phyloP scores from a whole-genome alignment of 2,888 invertebrate genomes.

The Phymatocera aterrima region DNA sequence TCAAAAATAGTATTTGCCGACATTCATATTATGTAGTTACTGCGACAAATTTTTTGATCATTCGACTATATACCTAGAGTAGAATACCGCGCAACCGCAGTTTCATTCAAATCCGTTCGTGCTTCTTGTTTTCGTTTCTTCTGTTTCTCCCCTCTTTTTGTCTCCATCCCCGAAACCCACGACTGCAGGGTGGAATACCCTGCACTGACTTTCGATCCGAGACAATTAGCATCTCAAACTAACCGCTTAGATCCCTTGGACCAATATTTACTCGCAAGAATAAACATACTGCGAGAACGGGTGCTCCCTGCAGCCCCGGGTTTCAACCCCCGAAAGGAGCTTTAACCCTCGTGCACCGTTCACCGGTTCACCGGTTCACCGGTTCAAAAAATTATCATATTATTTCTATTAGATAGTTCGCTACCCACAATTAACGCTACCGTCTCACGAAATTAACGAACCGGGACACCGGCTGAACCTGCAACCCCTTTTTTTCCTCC shows the following conservation, averaged over 20 bases:
- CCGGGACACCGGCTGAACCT: slow-evolving; percentile 57
- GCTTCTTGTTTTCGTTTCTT: too few species aligned
- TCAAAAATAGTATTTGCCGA: too few species aligned
- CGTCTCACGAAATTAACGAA: slow-evolving; percentile 70
- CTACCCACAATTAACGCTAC: slow-evolving; percentile 72
- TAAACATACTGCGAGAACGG: slow-evolving; percentile 26
- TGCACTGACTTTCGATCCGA: slow-evolving; percentile 8
- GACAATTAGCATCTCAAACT: slow-evolving; percentile 37
- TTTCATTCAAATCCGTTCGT: slow-evolving; percentile 28
- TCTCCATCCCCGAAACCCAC: slow-evolving; percentile 15
- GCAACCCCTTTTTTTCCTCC: slow-evolving; percentile 47
- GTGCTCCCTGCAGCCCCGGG: neutral
- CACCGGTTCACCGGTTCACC: slow-evolving; percentile 14
- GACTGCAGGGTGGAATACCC: neutral
- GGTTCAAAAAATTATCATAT: slow-evolving; percentile 68
- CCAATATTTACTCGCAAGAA: slow-evolving; percentile 46
- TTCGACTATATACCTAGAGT: too few species aligned
- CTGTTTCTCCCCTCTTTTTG: too few species aligned
- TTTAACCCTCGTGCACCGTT: neutral
- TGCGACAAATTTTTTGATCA: too few species aligned
- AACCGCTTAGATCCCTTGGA: slow-evolving; percentile 43
- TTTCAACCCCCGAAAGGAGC: neutral
- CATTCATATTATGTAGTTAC: neutral
- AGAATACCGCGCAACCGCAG: neutral
- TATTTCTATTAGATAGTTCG: slow-evolving; percentile 72